Conservation (phyloP, 2,888 invertebrate genomes). For the Azorinus chamasolen region DNA sequence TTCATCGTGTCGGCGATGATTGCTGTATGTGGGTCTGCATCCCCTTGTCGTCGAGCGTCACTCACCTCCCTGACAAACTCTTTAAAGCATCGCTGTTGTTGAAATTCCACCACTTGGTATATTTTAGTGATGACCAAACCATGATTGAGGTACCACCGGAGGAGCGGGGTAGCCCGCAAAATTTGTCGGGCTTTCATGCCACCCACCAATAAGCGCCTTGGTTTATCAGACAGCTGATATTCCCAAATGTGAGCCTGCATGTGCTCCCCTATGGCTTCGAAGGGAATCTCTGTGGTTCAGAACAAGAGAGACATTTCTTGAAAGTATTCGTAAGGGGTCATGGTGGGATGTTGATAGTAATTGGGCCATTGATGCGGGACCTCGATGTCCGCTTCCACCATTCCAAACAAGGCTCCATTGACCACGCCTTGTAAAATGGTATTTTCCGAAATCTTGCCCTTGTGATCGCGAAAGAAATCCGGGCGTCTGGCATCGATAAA, state of each 20-base stretch:
- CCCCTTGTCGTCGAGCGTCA: slow-evolving; percentile 22
- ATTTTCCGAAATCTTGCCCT: too few species aligned
- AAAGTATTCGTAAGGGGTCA: slow-evolving; percentile 34
- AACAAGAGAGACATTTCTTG: slow-evolving; percentile 47
- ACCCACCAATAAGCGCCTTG: slow-evolving; percentile 33
- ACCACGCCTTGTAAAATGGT: too few species aligned
- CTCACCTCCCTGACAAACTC: neutral
- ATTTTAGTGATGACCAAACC: slow-evolving; percentile 47
- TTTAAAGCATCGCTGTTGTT: too few species aligned
- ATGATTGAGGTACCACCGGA: slow-evolving; percentile 57
- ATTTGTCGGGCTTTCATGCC: slow-evolving; percentile 35
- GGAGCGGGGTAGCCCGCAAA: slow-evolving; percentile 43
- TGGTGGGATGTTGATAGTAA: slow-evolving; percentile 10
- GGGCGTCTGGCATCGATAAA: too few species aligned
- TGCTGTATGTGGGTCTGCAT: slow-evolving; percentile 17
- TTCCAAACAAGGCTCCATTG: slow-evolving; percentile 21
- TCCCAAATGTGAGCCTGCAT: slow-evolving; percentile 28
- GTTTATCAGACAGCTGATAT: slow-evolving; percentile 12
- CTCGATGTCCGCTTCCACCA: slow-evolving; percentile 34
- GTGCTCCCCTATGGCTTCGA: slow-evolving; percentile 40
- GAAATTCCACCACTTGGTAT: slow-evolving; percentile 50
- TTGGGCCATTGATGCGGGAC: slow-evolving; percentile 31
- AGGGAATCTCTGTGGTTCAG: slow-evolving; percentile 33
- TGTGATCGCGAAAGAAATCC: too few species aligned
- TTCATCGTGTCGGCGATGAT: slow-evolving; percentile 36